Evolutionary conservation across 1,140 invertebrate species (phyloP).

Genomic region (Acromyrmex echinatior): DNA sequence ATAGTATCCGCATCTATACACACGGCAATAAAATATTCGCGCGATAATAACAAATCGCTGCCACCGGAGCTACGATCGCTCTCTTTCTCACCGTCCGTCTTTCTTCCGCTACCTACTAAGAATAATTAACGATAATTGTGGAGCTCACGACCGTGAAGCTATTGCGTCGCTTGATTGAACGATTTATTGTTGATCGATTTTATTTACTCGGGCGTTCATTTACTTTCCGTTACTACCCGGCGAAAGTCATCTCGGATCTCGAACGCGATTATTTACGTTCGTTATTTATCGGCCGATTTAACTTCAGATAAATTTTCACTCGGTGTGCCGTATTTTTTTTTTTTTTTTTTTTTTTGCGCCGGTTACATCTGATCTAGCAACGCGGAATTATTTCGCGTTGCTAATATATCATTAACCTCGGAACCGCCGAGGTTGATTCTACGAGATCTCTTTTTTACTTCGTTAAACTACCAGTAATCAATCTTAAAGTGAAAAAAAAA

Average conservation of each 20-base stretch:
- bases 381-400: conserved; percentile 9
- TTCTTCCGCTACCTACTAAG: conserved; percentile 15
- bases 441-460: not conserved
- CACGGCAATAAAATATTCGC: conserved; percentile 56
- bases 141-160: conserved; percentile 42
- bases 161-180: conserved; percentile 62
- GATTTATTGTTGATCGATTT: conserved; percentile 63
- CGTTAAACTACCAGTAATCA: conserved; percentile 9
- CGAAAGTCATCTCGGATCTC: conserved; percentile 42
- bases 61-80: conserved; percentile 31
- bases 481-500: not conserved
- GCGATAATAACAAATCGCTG: conserved; percentile 62
- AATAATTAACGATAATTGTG: conserved; percentile 59
- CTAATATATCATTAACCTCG: conserved; percentile 31
- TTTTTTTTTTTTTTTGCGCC: not conserved
- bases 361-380: conserved; percentile 4
- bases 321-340: not conserved
- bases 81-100: not conserved
- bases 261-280: conserved; percentile 13
- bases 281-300: conserved; percentile 48
- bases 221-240: conserved; percentile 18
- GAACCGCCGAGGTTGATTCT: not conserved
- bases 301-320: conserved; percentile 44
- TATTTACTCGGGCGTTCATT: conserved; percentile 46
- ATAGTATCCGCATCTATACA: conserved; percentile 3